Conservation (phyloP, 1,140 invertebrate species). For the Listronotus oregonensis region DNA sequence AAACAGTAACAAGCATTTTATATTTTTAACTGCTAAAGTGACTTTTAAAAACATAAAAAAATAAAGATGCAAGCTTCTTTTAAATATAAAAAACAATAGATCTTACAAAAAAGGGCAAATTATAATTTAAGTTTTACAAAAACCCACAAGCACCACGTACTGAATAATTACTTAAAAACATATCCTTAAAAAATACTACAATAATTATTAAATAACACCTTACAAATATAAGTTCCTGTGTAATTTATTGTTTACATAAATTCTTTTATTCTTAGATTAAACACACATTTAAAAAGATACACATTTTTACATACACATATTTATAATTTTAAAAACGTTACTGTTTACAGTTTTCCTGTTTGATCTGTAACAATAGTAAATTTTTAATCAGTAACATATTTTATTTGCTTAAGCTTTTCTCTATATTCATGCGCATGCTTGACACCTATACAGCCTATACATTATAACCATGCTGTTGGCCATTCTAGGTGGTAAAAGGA, state of each 20-base stretch:
- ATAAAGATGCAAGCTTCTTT: too few species aligned
- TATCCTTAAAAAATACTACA: too few species aligned
- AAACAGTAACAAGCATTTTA: too few species aligned
- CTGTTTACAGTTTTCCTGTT: conserved; percentile 13
- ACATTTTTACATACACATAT: background rate
- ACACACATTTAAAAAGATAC: background rate
- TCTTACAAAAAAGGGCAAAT: too few species aligned
- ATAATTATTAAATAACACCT: too few species aligned
- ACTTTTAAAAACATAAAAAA: too few species aligned
- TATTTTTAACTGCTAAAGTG: too few species aligned
- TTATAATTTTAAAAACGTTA: background rate
- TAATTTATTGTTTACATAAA: background rate
- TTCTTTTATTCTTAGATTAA: background rate
- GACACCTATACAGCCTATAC: background rate
- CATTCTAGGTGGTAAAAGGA: background rate
- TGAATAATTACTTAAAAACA: background rate
- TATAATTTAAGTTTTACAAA: background rate
- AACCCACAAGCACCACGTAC: background rate
- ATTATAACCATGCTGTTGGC: too few species aligned
- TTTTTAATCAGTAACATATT: background rate
- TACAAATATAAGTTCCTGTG: too few species aligned
- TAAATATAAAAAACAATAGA: too few species aligned
- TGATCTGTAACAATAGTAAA: conserved; percentile 17
- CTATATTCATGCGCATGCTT: conserved; percentile 6
- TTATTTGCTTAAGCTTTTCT: background rate